These are phyloP conservation scores for Platypus cylindrus DNA, from an alignment of 2,888 invertebrate species.

Conservation along the genomic window DNA sequence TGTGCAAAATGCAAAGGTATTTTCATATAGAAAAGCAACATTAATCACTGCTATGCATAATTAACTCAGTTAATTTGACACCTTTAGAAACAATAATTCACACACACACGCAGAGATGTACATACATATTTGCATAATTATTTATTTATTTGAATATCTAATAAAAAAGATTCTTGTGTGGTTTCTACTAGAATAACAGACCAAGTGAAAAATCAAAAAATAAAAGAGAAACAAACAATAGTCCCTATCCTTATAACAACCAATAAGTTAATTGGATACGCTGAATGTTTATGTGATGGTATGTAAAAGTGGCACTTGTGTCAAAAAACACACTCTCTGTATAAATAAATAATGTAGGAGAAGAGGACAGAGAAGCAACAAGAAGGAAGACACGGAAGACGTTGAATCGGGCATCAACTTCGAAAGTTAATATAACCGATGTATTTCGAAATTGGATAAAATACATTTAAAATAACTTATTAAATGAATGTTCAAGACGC, in stretches of 20 bases:
- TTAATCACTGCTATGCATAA: too few species aligned
- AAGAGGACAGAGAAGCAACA: too few species aligned
- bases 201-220: too few species aligned
- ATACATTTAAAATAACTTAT: slow-evolving; percentile 17
- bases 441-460: slow-evolving; percentile 18
- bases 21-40: too few species aligned
- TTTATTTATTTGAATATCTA: slow-evolving; percentile 7
- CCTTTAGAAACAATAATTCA: slow-evolving; percentile 11
- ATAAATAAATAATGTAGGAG: too few species aligned
- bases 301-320: slow-evolving; percentile 20
- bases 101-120: slow-evolving; percentile 10
- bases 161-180: slow-evolving; percentile 15
- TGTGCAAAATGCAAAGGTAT: too few species aligned
- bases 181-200: slow-evolving; percentile 15
- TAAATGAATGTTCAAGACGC: slow-evolving; percentile 18
- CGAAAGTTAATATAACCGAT: slow-evolving; percentile 20
- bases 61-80: slow-evolving; percentile 12
- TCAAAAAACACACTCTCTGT: too few species aligned
- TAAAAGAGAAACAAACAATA: too few species aligned
- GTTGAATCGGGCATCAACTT: slow-evolving; percentile 16
- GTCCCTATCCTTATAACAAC: too few species aligned
- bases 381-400: too few species aligned
- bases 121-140: slow-evolving; percentile 10
- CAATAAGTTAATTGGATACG: slow-evolving; percentile 22
- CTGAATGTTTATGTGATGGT: too few species aligned